These are phyloP conservation scores for Orthosia incerta DNA, from an alignment of 2,888 invertebrate species.

Conservation along the genomic window DNA sequence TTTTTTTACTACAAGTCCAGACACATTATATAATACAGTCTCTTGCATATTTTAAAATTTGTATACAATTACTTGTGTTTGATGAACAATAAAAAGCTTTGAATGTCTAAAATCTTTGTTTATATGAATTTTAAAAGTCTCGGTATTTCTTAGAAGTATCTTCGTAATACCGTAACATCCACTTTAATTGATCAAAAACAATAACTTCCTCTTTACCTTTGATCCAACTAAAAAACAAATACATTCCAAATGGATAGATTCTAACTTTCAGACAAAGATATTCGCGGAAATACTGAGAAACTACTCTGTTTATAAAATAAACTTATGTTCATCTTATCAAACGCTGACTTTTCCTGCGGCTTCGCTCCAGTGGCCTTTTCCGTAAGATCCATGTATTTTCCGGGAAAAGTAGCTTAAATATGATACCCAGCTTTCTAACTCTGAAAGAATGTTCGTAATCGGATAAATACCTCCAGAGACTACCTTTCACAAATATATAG, in stretches of 20 bases:
- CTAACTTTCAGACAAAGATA: background rate
- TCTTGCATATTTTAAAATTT: background rate
- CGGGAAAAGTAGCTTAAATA: no score
- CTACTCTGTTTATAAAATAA: conserved; percentile 5
- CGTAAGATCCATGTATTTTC: no score
- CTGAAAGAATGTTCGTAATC: no score
- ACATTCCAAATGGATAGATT: background rate
- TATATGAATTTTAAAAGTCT: background rate
- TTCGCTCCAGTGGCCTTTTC: no score
- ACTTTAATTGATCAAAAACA: conserved; percentile 20
- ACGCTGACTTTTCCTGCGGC: no score
- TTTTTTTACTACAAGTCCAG: no score
- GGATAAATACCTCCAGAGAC: no score
- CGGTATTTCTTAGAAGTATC: conserved; percentile 14
- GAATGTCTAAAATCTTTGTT: background rate
- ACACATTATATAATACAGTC: no score
- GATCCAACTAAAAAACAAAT: conserved; percentile 31
- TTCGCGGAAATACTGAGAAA: conserved; percentile 5
- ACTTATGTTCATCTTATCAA: background rate
- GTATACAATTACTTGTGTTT: background rate
- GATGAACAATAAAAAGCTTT: background rate
- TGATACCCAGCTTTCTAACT: no score
- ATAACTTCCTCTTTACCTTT: conserved; percentile 28
- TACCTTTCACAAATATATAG: no score
- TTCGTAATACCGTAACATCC: background rate